Evolutionary conservation across 2,888 invertebrate genomes (phyloP).

Genomic region (Lasioglossum marginatum): DNA sequence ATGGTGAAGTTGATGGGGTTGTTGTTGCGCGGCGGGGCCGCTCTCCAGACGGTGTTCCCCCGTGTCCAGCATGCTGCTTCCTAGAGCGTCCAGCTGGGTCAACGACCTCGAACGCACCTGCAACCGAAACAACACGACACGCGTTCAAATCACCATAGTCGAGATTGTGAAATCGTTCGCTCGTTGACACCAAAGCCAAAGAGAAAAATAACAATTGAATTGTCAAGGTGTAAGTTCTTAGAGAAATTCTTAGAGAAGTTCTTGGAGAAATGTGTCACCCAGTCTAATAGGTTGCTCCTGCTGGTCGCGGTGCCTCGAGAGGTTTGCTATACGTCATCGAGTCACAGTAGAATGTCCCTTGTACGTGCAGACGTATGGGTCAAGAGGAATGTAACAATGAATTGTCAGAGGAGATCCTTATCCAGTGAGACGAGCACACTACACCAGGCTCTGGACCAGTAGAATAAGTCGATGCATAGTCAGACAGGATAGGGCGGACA

Average conservation of each 20-base stretch:
- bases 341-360: not conserved
- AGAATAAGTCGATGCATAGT: not conserved
- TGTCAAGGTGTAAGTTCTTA: not conserved
- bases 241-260: not conserved
- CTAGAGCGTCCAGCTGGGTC: constrained; percentile 90
- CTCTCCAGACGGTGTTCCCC: constrained; percentile 79
- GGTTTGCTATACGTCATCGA: not conserved
- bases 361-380: not conserved
- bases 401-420: not conserved
- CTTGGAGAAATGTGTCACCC: not conserved
- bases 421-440: not conserved
- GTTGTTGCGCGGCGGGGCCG: constrained; percentile 76
- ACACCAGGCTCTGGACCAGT: not conserved
- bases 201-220: not conserved
- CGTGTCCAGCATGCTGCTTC: constrained; percentile 84
- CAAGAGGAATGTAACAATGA: not conserved
- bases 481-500: not conserved
- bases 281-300: not conserved
- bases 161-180: not conserved
- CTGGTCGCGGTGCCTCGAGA: not conserved
- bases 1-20: constrained; percentile 77
- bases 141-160: not conserved
- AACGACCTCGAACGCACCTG: constrained; percentile 91
- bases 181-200: not conserved
- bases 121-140: constrained; percentile 36